A percentile compares a stretch with the other conserved stretches of the same genome.
Evolutionary conservation across 2,113 vertebrate genomes (phyloP).

Genomic region (Grammomys surdaster): DNA sequence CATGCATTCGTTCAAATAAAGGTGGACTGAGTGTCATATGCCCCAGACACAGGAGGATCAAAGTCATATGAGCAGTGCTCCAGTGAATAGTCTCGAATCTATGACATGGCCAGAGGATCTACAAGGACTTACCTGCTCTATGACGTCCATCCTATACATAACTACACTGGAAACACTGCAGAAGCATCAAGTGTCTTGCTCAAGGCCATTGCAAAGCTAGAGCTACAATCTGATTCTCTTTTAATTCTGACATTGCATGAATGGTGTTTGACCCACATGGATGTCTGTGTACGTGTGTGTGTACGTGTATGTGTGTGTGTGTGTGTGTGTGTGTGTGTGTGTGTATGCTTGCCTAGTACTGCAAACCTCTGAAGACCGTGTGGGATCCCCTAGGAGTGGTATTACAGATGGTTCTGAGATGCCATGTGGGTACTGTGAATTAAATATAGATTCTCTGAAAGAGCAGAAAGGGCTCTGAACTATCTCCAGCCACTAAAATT

Average conservation of each 20-base stretch:
- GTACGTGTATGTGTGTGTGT: not conserved
- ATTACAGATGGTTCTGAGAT: not conserved
- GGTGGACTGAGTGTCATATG: not conserved
- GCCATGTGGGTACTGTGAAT: not conserved
- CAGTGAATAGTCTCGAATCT: not conserved
- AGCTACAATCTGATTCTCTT: not conserved
- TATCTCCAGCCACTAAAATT: not conserved
- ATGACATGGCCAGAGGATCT: not conserved
- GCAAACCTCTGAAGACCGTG: not conserved
- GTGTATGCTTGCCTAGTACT: not conserved
- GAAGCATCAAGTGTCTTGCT: not conserved
- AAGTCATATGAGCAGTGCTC: not conserved
- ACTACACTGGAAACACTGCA: not conserved
- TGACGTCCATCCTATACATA: not conserved
- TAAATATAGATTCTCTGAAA: not conserved
- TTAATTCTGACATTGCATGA: not conserved
- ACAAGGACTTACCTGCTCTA: not conserved
- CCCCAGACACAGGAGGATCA: too few species aligned
- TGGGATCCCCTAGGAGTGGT: not conserved
- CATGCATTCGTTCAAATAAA: not conserved
- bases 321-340: not conserved
- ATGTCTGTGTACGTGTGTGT: not conserved
- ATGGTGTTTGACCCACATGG: not conserved
- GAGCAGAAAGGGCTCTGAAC: not conserved
- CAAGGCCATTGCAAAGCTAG: not conserved